Conservation (phyloP, 2,888 invertebrate genomes). For the Callosobruchus maculatus region DNA sequence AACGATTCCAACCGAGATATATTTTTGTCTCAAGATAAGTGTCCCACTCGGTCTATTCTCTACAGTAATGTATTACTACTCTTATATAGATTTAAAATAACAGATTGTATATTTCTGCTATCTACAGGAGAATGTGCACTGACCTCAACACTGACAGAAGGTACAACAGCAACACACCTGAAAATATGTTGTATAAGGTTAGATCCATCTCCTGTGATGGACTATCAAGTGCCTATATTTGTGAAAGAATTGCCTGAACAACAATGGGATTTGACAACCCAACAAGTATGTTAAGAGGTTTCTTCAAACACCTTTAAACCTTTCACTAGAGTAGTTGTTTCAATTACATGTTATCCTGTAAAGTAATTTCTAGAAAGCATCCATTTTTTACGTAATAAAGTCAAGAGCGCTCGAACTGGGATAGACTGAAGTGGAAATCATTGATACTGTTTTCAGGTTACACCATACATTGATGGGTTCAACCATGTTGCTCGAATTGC, state of each 20-base stretch:
- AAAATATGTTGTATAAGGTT: slow-evolving; percentile 80
- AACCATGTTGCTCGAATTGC: slow-evolving; percentile 90
- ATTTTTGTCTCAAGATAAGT: too few relatives aligned
- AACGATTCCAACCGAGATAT: too few relatives aligned
- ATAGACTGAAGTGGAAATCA: too few relatives aligned
- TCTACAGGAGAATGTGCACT: slow-evolving; percentile 44
- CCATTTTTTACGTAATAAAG: too few relatives aligned
- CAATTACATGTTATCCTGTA: too few relatives aligned
- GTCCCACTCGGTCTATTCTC: too few relatives aligned
- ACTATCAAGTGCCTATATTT: slow-evolving; percentile 89
- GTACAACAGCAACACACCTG: slow-evolving; percentile 83
- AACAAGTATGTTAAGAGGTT: slow-evolving; percentile 54
- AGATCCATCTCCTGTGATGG: slow-evolving; percentile 77
- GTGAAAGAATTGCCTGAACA: slow-evolving; percentile 47
- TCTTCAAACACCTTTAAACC: too few relatives aligned
- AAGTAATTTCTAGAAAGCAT: too few relatives aligned
- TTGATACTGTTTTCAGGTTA: slow-evolving; percentile 45
- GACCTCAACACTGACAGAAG: slow-evolving; percentile 55
- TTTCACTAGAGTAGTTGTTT: too few relatives aligned
- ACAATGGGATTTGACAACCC: slow-evolving; percentile 92
- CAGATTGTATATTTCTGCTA: not conserved
- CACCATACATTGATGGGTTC: slow-evolving; percentile 85
- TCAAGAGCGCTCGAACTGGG: too few relatives aligned
- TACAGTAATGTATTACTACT: too few relatives aligned
- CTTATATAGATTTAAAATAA: too few relatives aligned